phyloP scores from a whole-genome alignment of 2,113 vertebrate species.

The Zingel zingel region DNA sequence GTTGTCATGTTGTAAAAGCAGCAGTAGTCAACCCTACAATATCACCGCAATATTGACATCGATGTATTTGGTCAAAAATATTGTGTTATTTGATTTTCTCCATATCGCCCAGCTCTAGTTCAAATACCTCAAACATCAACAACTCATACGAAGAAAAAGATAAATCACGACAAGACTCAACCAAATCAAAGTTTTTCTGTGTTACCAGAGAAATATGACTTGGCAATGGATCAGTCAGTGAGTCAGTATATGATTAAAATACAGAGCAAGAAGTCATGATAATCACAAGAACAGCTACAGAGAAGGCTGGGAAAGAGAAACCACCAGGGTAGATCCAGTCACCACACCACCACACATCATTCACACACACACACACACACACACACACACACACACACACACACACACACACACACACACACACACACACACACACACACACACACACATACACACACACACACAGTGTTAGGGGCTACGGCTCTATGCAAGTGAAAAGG shows the following conservation, averaged over 20 bases:
- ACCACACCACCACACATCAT: slow-evolving; percentile 52
- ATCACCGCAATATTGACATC: too few species aligned
- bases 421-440: not conserved
- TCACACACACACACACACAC: slow-evolving; percentile 27
- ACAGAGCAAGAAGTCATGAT: slow-evolving; percentile 42
- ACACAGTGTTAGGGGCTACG: slow-evolving; percentile 18
- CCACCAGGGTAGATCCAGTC: slow-evolving; percentile 53
- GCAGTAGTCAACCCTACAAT: too few species aligned
- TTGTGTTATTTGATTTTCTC: too few species aligned
- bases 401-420: slow-evolving; percentile 20
- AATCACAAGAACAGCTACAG: slow-evolving; percentile 54
- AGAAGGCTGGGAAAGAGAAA: slow-evolving; percentile 44
- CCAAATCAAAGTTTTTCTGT: slow-evolving; percentile 30
- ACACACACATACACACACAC: not conserved
- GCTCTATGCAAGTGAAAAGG: not conserved
- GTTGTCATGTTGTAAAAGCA: too few species aligned
- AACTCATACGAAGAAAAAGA: not conserved
- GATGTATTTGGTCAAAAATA: too few species aligned
- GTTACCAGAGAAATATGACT: slow-evolving; percentile 26
- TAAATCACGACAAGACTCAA: not conserved
- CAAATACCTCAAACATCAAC: not conserved
- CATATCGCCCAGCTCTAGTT: not conserved
- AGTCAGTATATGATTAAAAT: slow-evolving; percentile 35
- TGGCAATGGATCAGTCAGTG: slow-evolving; percentile 40
- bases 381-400: slow-evolving; percentile 19